Evolutionary conservation across 2,113 vertebrate species (phyloP).

Genomic region (Eudyptes chrysolophus): DNA sequence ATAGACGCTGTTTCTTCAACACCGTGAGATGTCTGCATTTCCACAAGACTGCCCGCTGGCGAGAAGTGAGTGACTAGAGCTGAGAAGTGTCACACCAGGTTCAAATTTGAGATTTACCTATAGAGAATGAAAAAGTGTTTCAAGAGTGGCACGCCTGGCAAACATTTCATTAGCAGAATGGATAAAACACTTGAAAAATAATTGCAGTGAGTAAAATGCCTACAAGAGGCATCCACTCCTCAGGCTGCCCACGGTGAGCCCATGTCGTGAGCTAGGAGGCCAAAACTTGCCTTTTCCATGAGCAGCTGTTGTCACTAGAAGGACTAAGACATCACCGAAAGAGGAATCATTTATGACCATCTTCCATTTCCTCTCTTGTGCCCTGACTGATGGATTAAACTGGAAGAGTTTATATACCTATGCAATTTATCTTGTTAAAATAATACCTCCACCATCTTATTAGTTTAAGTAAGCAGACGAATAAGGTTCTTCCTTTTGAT

Average conservation of each 20-base stretch:
- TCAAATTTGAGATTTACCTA: not conserved
- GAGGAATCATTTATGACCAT: not conserved
- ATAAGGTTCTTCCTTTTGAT: not conserved
- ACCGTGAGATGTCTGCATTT: rapidly evolving
- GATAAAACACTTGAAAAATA: not conserved
- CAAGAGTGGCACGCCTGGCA: not conserved
- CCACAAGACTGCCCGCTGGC: not conserved
- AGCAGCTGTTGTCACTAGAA: not conserved
- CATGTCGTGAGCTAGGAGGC: not conserved
- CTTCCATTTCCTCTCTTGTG: not conserved
- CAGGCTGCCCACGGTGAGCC: not conserved
- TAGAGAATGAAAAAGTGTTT: not conserved
- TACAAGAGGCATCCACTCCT: rapidly evolving
- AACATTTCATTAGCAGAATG: not conserved
- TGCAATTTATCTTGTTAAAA: not conserved
- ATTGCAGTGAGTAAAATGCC: not conserved
- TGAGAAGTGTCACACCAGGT: not conserved
- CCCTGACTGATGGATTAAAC: not conserved
- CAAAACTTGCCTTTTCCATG: not conserved
- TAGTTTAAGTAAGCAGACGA: not conserved
- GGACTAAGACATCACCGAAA: not conserved
- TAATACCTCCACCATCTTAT: not conserved
- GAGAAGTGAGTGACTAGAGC: not conserved
- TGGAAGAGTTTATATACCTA: not conserved
- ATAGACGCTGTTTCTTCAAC: not conserved